A percentile compares a stretch with the other conserved stretches of the same genome.
phyloP scores from a whole-genome alignment of 2,888 invertebrate species.

The Tipula vernalis region DNA sequence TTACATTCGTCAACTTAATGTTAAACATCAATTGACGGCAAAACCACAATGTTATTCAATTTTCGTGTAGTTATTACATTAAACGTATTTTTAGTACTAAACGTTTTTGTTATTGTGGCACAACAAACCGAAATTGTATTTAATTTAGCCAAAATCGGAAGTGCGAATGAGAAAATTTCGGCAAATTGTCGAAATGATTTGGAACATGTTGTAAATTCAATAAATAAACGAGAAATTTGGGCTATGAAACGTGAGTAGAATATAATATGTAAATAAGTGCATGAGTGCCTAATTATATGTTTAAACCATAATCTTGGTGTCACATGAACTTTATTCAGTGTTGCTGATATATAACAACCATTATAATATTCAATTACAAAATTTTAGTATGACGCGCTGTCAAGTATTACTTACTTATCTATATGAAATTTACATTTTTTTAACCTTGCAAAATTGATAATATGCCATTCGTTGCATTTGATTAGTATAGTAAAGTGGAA shows the following conservation, averaged over 20 bases:
- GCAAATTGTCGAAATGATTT: neutral
- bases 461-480: too few species aligned
- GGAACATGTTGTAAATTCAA: neutral
- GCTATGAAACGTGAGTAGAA: neutral
- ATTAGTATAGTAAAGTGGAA: too few species aligned
- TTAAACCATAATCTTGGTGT: too few species aligned
- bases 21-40: neutral
- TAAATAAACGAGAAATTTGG: neutral
- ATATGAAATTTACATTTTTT: too few species aligned
- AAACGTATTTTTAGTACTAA: neutral
- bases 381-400: too few species aligned
- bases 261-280: too few species aligned
- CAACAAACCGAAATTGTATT: neutral
- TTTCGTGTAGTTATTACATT: neutral
- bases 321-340: too few species aligned
- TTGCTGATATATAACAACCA: too few species aligned
- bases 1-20: neutral
- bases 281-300: too few species aligned
- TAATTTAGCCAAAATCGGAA: neutral
- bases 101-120: neutral
- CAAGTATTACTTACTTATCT: too few species aligned
- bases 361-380: too few species aligned
- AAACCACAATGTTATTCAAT: neutral
- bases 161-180: neutral
- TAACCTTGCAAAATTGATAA: too few species aligned